A percentile compares a stretch with the other conserved stretches of the same genome.
These are phyloP conservation scores for Gephyroberyx darwinii DNA, from an alignment of 2,797 vertebrate species.

Conservation along the genomic window DNA sequence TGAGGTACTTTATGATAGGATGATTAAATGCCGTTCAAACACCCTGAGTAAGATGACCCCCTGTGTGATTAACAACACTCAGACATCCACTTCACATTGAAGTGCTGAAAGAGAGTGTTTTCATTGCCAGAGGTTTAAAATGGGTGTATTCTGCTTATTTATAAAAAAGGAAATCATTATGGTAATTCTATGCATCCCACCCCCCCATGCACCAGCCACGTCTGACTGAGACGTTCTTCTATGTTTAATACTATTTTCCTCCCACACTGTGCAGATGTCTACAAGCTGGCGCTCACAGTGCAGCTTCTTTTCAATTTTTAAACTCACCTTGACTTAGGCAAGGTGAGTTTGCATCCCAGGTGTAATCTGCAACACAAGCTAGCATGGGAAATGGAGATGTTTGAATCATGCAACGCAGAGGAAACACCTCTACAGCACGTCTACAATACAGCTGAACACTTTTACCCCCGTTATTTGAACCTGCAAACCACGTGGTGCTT, in stretches of 20 bases:
- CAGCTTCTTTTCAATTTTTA: constrained; percentile 4
- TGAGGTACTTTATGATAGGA: constrained; percentile 55
- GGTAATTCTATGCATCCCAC: constrained; percentile 36
- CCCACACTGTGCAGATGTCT: constrained; percentile 35
- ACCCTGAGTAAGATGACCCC: constrained; percentile 42
- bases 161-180: constrained; percentile 51
- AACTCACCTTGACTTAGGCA: constrained; percentile 31
- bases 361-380: constrained; percentile 18
- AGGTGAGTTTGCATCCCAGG: constrained; percentile 29
- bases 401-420: neutral
- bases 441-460: too few species aligned
- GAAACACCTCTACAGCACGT: neutral
- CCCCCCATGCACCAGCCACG: constrained; percentile 12
- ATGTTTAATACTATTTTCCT: constrained; percentile 25
- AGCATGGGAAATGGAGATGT: neutral
- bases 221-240: constrained; percentile 22
- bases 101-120: constrained; percentile 35
- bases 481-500: too few species aligned
- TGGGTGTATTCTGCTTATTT: constrained; percentile 32
- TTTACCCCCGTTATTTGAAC: too few species aligned
- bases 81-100: constrained; percentile 41
- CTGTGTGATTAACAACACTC: constrained; percentile 46
- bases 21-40: constrained; percentile 55
- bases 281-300: constrained; percentile 21
- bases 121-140: constrained; percentile 43